Evolutionary conservation across 1,140 invertebrate genomes (phyloP), one percentile per base, ranked within the genome.

Genomic region (Holotrichia oblita): DNA sequence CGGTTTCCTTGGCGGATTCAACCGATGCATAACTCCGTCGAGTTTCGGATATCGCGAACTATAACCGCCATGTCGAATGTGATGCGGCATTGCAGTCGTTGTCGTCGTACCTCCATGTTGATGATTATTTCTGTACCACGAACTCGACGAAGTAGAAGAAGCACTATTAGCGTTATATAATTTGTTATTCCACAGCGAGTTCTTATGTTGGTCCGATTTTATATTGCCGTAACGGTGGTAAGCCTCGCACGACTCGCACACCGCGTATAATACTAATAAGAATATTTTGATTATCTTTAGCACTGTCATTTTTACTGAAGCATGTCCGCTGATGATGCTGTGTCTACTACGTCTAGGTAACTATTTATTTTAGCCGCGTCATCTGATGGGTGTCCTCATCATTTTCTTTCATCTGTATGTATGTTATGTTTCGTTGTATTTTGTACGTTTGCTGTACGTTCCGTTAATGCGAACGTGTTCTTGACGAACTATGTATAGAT

Each of bases 281-380:
- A 48, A n/a, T 48, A 48, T 48, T 48, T 48, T 48, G 12, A 64
- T 64, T 17, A 64, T 12, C 61, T 64, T 64, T 64, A 64, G 17
- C 61, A 64, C 61, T 64, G 61, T 64, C 61, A 64, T 64, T 27
- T 64, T 64, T 64, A 64, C 61, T 64, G 44, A 48, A n/a, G 61
- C 61, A 64, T 64, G 61, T 64, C 61, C 17, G 17, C n/a, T 12
- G 12, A 10, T 48, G 44, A 64, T 10, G 7, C 17, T 22, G 61
- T 14, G 44, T 48, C 44, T 22, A 64, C 61, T 64, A 64, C 17
- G 6, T 17, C 17, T 64, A n/a, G 6, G 12, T 59, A 41, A n/a
- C 12, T 64, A 64, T n/a, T 17, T 64, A 64, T 64, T 64, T 64
- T 6, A 64, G 61, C 61, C 61, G 61, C 61, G 24, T 64, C 61